A percentile compares a stretch with the other conserved stretches of the same genome.
phyloP scores from a whole-genome alignment of 2,113 vertebrate genomes.

The Datnioides undecimradiatus region DNA sequence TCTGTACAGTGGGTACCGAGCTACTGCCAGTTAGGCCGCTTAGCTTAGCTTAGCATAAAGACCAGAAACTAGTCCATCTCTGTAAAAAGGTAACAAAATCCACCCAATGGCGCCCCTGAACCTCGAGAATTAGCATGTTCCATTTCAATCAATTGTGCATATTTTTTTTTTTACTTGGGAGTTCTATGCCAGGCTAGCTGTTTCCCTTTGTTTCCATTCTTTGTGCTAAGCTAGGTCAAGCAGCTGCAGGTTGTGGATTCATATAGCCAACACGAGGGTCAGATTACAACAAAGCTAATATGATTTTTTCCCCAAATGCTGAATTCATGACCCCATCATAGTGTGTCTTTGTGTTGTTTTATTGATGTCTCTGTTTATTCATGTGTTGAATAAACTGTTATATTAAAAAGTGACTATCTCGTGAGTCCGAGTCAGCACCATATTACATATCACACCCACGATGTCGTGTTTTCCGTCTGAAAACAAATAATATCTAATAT shows the following conservation, averaged over 20 bases:
- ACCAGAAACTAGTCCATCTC: background rate
- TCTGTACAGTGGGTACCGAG: background rate
- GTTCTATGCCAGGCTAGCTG: background rate
- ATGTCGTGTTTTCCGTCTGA: no score
- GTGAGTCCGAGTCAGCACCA: background rate
- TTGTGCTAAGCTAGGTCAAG: background rate
- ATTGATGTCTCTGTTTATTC: background rate
- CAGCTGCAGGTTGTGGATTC: background rate
- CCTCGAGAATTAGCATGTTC: no score
- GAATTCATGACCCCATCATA: background rate
- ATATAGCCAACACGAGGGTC: background rate
- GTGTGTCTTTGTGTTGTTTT: background rate
- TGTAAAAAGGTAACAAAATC: background rate
- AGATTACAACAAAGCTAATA: background rate
- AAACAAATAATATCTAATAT: no score
- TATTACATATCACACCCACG: background rate
- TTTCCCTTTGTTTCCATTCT: background rate
- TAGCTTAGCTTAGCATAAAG: constrained; percentile 1
- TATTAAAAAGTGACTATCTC: fast-evolving
- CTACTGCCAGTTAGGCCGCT: background rate
- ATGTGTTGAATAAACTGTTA: background rate
- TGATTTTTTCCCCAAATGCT: background rate
- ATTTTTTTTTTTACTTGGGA: background rate
- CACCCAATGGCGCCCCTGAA: no score
- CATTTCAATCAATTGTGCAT: no score